Evolutionary conservation across 1,140 invertebrate genomes (phyloP).

Genomic region (Eciton burchellii): DNA sequence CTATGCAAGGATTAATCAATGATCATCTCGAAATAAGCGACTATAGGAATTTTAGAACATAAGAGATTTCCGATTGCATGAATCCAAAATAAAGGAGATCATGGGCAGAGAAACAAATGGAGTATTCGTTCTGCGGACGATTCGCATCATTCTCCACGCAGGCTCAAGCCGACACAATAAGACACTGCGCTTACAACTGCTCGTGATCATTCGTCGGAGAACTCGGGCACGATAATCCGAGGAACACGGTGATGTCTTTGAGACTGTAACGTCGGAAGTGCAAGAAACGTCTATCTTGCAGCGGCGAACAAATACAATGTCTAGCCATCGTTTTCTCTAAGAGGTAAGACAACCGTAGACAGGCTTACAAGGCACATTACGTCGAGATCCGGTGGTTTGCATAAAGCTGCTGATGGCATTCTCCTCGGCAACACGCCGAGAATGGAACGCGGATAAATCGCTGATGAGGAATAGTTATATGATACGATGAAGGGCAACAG

Average conservation of each 20-base stretch:
- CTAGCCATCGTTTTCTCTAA: slow-evolving; percentile 65
- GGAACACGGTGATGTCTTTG: slow-evolving; percentile 4
- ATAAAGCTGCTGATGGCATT: slow-evolving; percentile 68
- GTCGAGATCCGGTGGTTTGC: slow-evolving; percentile 70
- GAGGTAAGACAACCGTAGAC: slow-evolving; percentile 73
- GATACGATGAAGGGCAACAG: slow-evolving; percentile 4
- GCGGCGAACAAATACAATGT: slow-evolving; percentile 27
- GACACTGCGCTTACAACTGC: slow-evolving; percentile 25
- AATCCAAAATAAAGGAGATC: neutral
- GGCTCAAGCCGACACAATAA: slow-evolving; percentile 44
- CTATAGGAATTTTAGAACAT: too few relatives aligned
- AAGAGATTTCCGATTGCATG: too few relatives aligned
- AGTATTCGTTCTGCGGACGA: slow-evolving; percentile 8
- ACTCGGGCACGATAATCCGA: slow-evolving; percentile 26
- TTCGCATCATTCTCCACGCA: slow-evolving; percentile 9
- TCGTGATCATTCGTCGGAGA: slow-evolving; percentile 36
- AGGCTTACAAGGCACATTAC: slow-evolving; percentile 74
- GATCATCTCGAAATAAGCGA: too few relatives aligned
- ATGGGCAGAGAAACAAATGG: too few relatives aligned
- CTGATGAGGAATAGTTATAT: slow-evolving; percentile 34
- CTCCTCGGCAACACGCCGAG: slow-evolving; percentile 50
- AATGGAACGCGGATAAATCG: slow-evolving; percentile 48
- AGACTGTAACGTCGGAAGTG: slow-evolving; percentile 25
- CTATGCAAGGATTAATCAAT: too few relatives aligned
- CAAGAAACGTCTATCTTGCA: slow-evolving; percentile 52